Percentiles rank a stretch among this genome's conserved stretches.
Conservation (phyloP, 2,113 vertebrate genomes). For the Tachycineta bicolor region DNA sequence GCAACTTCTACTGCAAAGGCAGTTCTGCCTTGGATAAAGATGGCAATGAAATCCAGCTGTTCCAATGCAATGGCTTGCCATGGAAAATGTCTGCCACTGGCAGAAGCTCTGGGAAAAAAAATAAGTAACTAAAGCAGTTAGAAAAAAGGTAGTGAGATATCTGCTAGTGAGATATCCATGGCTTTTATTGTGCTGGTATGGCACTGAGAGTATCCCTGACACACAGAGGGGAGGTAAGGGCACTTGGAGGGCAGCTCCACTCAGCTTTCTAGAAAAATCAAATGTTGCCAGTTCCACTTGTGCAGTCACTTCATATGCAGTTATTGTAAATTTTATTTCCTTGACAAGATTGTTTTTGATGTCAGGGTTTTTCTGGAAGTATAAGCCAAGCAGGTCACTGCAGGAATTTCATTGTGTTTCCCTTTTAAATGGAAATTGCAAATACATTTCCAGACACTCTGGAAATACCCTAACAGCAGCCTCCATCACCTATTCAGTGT, state of each 20-base stretch:
- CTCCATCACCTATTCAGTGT: not conserved
- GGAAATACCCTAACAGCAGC: not conserved
- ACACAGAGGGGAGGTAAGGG: fast-evolving
- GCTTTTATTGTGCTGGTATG: not conserved
- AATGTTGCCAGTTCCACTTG: not conserved
- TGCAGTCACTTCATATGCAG: not conserved
- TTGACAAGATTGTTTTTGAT: not conserved
- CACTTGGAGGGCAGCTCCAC: not conserved
- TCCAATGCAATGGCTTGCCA: not conserved
- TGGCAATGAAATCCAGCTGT: not conserved
- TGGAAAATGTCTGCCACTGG: not conserved
- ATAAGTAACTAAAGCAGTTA: not conserved
- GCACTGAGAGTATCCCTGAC: fast-evolving
- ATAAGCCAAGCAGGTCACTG: not conserved
- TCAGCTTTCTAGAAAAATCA: not conserved
- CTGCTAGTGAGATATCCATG: not conserved
- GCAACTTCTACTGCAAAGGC: not conserved
- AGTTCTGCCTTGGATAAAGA: not conserved
- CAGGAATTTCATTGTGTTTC: not conserved
- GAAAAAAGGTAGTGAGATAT: not conserved
- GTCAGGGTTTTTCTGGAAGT: not conserved
- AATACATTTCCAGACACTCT: not conserved
- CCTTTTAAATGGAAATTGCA: not conserved
- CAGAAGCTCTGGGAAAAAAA: not conserved
- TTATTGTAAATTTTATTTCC: not conserved